Conservation (phyloP, 2,113 vertebrate genomes). For the Heterocephalus glaber region DNA sequence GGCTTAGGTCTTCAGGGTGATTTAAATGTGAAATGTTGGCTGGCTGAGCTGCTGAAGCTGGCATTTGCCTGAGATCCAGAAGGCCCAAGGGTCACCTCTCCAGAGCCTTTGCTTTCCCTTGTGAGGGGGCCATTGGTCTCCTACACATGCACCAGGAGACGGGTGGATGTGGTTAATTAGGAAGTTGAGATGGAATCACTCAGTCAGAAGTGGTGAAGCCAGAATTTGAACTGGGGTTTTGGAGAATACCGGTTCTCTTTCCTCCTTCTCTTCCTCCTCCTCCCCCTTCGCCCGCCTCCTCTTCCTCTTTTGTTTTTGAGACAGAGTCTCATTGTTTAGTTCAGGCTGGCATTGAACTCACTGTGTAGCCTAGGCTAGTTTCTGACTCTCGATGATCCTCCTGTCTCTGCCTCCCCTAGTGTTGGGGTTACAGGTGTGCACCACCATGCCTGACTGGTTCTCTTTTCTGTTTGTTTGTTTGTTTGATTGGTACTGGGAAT, state of each 20-base stretch:
- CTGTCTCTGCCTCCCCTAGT: background rate
- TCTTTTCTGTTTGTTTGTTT: background rate
- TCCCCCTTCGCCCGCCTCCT: too few species aligned
- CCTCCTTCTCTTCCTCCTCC: too few species aligned
- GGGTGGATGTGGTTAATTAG: background rate
- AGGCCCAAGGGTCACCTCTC: rapidly evolving
- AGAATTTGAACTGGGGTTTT: background rate
- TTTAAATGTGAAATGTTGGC: background rate
- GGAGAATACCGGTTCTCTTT: background rate
- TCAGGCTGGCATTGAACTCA: background rate
- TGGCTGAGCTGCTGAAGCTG: background rate
- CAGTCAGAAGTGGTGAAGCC: background rate
- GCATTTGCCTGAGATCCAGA: background rate
- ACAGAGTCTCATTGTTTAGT: background rate
- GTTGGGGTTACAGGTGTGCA: background rate
- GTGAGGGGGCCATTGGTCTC: background rate
- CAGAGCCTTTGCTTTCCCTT: background rate
- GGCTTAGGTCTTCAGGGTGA: background rate
- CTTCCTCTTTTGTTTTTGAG: background rate
- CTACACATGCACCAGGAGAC: background rate
- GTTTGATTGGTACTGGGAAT: too few species aligned
- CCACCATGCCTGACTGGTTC: background rate
- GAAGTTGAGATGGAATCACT: background rate
- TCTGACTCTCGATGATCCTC: background rate
- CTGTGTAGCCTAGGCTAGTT: background rate